These are phyloP conservation scores for Hypolimnas misippus DNA, from an alignment of 2,888 invertebrate species.

Conservation along the genomic window DNA sequence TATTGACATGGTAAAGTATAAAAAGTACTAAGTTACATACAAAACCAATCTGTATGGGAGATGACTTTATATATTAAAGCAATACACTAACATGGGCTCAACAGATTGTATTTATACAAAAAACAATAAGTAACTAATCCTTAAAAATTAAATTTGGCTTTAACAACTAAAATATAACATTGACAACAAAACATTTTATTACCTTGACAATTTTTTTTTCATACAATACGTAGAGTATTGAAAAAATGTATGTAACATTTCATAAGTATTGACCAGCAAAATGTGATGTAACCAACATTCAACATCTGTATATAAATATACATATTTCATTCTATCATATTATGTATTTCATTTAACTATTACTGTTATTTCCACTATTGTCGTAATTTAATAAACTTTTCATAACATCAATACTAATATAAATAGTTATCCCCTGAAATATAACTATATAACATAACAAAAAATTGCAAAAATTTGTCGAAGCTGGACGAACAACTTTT, in stretches of 20 bases:
- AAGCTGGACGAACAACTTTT: neutral
- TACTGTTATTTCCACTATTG: constrained; percentile 3
- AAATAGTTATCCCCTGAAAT: neutral
- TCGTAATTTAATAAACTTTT: constrained; percentile 9
- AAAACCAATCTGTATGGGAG: neutral
- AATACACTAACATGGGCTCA: neutral
- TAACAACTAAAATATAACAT: constrained; percentile 19
- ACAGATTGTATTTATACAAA: constrained; percentile 4
- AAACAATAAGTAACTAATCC: constrained; percentile 13
- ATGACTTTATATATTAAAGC: constrained; percentile 2
- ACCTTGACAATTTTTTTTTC: neutral
- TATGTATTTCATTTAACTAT: neutral
- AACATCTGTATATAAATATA: constrained; percentile 7
- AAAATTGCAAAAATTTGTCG: neutral
- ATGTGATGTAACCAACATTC: constrained; percentile 8
- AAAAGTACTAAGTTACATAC: neutral
- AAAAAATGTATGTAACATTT: neutral
- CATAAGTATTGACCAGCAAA: neutral
- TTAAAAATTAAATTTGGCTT: constrained; percentile 18
- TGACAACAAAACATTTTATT: constrained; percentile 12
- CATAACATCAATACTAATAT: neutral
- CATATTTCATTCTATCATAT: constrained; percentile 4
- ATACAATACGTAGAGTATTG: neutral
- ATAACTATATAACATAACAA: neutral
- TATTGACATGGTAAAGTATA: neutral